Evolutionary conservation across 2,113 vertebrate genomes (phyloP), one percentile per base, ranked within the genome.

Genomic region (Arothron firmamentum): DNA sequence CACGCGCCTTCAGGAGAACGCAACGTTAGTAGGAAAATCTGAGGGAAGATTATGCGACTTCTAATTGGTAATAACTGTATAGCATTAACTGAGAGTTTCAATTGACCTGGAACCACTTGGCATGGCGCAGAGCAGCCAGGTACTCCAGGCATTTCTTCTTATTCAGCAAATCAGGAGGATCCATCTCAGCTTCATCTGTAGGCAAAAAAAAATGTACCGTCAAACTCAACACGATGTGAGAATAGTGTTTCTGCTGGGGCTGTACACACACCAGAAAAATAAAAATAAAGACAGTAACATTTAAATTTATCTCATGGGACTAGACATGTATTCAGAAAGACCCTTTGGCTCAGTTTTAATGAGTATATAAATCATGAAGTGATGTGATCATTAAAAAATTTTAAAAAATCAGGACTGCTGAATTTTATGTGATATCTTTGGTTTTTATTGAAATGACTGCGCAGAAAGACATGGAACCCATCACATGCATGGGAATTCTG

Each of bases 81-180:
- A 6, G 18, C 8, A 13, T 25, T 16, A 23, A 52, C 9, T 17
- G 56, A 16, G 14, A 17, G 7, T 13, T n/a, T 17, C 13, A 47
- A 20, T 79, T 75, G 78, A 94, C 93, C 93, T 94, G 92, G 83
- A 95, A 94, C 92, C 93, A 95, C 76, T 94, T 94, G 50, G 92
- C 92, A 0, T 91, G 92, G 46, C 92, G 91, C 10, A 94, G 88
- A 48, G 92, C 84, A 3, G 93, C 91, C 70, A 94, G 84, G 6
- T 90, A 87, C 63, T 93, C 90, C 6, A 92, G 80, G 75, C 92
- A 94, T 62, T 86, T 92, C 51, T 67, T 85, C 52, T 77, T 82
- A 75, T 83, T 90, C 62, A 94, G 85, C 52, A 90, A 28, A 6
- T 94, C 92, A 5, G 67, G 68, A 1, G 89, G 86, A 4, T 93